phyloP scores from a whole-genome alignment of 2,888 invertebrate species.

The Dryomyza anilis region DNA sequence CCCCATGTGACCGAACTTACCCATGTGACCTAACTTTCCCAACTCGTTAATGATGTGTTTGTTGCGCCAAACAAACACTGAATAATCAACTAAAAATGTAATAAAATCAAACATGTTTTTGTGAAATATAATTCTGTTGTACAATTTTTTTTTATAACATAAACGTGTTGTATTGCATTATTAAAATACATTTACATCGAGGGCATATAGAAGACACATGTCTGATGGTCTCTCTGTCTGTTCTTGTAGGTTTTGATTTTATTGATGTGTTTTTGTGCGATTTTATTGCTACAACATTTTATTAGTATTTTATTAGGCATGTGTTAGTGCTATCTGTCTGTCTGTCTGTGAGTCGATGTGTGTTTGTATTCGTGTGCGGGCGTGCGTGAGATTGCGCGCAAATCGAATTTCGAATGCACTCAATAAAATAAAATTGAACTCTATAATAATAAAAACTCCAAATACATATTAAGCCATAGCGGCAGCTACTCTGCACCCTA shows the following conservation, averaged over 20 bases:
- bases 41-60: no score
- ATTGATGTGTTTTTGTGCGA: neutral
- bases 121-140: no score
- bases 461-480: neutral
- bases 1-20: no score
- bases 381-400: neutral
- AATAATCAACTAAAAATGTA: no score
- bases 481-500: neutral
- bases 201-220: no score
- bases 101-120: no score
- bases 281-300: slow-evolving; percentile 14
- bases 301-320: slow-evolving; percentile 1
- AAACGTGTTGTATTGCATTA: no score
- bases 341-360: neutral
- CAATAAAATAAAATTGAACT: slow-evolving; percentile 5
- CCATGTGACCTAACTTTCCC: no score
- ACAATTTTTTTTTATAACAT: no score
- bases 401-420: slow-evolving; percentile 5
- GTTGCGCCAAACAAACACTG: no score
- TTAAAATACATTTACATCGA: slow-evolving; percentile 28
- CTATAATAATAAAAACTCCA: no score
- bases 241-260: slow-evolving; percentile 10
- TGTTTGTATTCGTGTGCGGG: neutral
- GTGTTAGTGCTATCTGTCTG: neutral
- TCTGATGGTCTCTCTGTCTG: no score